These are phyloP conservation scores for Lampropteryx suffumata DNA, from an alignment of 2,888 invertebrate genomes.

Conservation along the genomic window DNA sequence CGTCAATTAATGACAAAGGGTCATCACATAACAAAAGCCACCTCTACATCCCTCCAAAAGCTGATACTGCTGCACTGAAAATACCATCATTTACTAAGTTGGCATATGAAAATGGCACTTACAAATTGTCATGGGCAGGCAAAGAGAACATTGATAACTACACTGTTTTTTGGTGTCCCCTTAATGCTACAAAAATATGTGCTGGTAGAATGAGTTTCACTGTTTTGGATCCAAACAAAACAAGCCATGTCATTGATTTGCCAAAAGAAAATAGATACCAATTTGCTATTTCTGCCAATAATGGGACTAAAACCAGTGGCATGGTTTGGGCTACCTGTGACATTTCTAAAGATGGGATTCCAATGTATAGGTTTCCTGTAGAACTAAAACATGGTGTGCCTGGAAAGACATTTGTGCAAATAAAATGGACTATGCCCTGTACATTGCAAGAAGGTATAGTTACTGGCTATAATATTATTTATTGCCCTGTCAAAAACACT, in stretches of 20 bases:
- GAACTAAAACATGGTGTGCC: constrained; percentile 61
- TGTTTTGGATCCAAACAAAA: constrained; percentile 56
- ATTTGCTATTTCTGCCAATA: constrained; percentile 93
- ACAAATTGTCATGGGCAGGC: constrained; percentile 89
- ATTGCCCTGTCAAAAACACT: constrained; percentile 85
- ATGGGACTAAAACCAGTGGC: constrained; percentile 87
- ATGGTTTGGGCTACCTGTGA: constrained; percentile 93
- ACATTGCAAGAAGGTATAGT: constrained; percentile 87
- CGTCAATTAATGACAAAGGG: constrained; percentile 84
- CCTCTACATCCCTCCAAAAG: constrained; percentile 83
- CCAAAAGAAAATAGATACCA: constrained; percentile 84
- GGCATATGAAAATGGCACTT: constrained; percentile 87
- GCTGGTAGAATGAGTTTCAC: constrained; percentile 76
- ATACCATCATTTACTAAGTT: constrained; percentile 86
- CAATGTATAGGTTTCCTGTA: constrained; percentile 81
- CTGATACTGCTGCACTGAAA: constrained; percentile 70
- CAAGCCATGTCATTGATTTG: constrained; percentile 83
- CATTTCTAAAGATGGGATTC: constrained; percentile 70
- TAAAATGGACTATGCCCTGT: constrained; percentile 91
- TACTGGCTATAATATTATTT: constrained; percentile 88
- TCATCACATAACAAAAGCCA: constrained; percentile 79
- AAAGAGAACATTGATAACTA: constrained; percentile 84
- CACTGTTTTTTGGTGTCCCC: constrained; percentile 91
- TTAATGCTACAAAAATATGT: constrained; percentile 77
- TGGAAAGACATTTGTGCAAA: constrained; percentile 66